phyloP scores from a whole-genome alignment of 2,797 vertebrate genomes.

The Holocentrus rufus region DNA sequence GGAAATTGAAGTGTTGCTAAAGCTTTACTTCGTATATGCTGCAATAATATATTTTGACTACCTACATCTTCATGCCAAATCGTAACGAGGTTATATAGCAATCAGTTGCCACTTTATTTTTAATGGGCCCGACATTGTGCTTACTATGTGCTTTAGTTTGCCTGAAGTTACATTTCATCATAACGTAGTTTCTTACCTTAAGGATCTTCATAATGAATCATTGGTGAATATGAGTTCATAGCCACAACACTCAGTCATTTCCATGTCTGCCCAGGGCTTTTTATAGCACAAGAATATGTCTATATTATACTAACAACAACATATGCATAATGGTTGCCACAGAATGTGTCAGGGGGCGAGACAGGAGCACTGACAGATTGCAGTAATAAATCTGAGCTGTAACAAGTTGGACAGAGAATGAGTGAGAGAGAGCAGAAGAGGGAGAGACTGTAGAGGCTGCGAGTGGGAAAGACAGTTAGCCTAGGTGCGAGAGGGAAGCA shows the following conservation, averaged over 20 bases:
- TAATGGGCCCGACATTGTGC: not conserved
- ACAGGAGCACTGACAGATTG: constrained; percentile 67
- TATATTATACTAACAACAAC: constrained; percentile 58
- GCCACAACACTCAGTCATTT: constrained; percentile 50
- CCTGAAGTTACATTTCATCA: constrained; percentile 30
- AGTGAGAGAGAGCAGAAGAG: constrained; percentile 12
- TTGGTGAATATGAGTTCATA: constrained; percentile 51
- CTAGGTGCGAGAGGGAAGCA: constrained; percentile 35
- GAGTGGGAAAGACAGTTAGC: constrained; percentile 39
- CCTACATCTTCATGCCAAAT: not conserved
- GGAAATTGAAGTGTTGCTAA: not conserved
- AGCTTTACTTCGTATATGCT: not conserved
- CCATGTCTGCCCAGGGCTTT: constrained; percentile 40
- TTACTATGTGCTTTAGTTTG: constrained; percentile 16
- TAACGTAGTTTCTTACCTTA: constrained; percentile 1
- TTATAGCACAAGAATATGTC: constrained; percentile 53
- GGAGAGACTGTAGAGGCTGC: constrained; percentile 27
- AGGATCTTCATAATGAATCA: constrained; percentile 36
- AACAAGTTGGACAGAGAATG: constrained; percentile 67
- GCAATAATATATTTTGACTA: not conserved
- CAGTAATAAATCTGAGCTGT: constrained; percentile 68
- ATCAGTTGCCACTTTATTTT: not conserved
- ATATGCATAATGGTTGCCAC: constrained; percentile 68
- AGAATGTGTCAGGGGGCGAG: constrained; percentile 61
- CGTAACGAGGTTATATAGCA: constrained; percentile 8